Conservation (phyloP, 2,113 vertebrate genomes). For the Ciconia maguari region DNA sequence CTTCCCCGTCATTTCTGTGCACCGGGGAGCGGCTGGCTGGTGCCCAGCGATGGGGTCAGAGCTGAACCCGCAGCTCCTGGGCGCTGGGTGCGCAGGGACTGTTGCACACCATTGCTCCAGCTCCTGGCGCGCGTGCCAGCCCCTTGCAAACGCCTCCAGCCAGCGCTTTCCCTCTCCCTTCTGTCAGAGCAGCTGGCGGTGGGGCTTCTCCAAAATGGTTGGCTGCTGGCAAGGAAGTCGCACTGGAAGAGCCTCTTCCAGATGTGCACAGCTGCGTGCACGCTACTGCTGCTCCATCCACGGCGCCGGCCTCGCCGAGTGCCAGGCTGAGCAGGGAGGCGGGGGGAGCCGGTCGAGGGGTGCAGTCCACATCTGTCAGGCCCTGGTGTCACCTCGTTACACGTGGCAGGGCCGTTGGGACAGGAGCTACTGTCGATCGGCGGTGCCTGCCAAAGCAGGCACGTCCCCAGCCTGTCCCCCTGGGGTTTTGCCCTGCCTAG, state of each 20-base stretch:
- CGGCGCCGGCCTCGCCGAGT: accelerated
- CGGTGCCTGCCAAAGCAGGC: not conserved
- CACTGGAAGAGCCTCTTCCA: not conserved
- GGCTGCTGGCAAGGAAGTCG: not conserved
- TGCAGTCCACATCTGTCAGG: accelerated
- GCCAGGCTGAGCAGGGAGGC: not conserved
- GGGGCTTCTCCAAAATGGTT: not conserved
- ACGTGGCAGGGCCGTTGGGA: not conserved
- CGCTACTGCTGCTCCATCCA: accelerated
- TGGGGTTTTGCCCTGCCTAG: not conserved
- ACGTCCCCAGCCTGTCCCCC: not conserved
- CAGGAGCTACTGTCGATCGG: not conserved
- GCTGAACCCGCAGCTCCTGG: not conserved
- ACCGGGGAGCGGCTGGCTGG: accelerated
- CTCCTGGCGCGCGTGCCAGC: accelerated
- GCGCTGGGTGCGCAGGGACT: not conserved
- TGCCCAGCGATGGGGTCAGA: accelerated
- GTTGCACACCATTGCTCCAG: accelerated
- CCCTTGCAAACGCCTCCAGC: not conserved
- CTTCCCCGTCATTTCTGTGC: not conserved
- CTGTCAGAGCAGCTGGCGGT: not conserved
- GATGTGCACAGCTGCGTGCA: not conserved
- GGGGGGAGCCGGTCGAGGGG: not conserved
- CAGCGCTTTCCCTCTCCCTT: not conserved
- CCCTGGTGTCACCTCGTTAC: not conserved